phyloP scores from a whole-genome alignment of 2,113 vertebrate genomes.

The Pseudolaguvia tuberculata region DNA sequence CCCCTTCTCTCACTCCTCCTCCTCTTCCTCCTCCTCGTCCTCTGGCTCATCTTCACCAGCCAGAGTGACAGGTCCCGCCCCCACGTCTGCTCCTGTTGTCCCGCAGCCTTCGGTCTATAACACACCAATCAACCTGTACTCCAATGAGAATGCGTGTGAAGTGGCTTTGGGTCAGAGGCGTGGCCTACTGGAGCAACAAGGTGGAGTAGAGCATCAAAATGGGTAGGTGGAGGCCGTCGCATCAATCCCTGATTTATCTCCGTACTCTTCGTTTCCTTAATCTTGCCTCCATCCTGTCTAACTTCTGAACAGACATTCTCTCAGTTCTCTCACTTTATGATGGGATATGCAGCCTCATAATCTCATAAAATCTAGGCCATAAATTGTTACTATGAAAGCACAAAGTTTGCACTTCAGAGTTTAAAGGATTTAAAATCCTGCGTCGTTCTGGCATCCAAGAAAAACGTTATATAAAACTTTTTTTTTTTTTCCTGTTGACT shows the following conservation, averaged over 20 bases:
- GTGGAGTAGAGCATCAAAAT: conserved; percentile 79
- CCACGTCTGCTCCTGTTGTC: conserved; percentile 70
- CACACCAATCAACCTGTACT: conserved; percentile 75
- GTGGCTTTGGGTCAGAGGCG: conserved; percentile 82
- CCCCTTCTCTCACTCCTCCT: conserved; percentile 45
- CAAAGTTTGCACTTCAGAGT: not conserved
- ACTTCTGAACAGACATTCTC: conserved; percentile 15
- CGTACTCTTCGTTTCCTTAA: conserved; percentile 7
- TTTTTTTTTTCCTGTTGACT: not conserved
- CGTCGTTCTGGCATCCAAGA: not conserved
- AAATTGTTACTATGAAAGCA: not conserved
- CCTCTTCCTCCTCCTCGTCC: conserved; percentile 60
- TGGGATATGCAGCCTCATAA: not conserved
- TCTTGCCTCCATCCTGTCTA: not conserved
- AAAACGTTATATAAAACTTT: not conserved
- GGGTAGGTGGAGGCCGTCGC: conserved; percentile 76
- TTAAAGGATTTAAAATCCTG: not conserved
- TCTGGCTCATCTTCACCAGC: conserved; percentile 70
- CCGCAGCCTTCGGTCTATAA: conserved; percentile 81
- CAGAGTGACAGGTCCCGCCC: conserved; percentile 69
- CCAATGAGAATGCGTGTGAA: conserved; percentile 75
- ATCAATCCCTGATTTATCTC: conserved; percentile 3
- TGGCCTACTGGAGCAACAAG: conserved; percentile 81
- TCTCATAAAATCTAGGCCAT: not conserved
- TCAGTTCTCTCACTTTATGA: not conserved